These are phyloP conservation scores for Margaritifera margaritifera DNA, from an alignment of 2,888 invertebrate genomes.

Conservation along the genomic window DNA sequence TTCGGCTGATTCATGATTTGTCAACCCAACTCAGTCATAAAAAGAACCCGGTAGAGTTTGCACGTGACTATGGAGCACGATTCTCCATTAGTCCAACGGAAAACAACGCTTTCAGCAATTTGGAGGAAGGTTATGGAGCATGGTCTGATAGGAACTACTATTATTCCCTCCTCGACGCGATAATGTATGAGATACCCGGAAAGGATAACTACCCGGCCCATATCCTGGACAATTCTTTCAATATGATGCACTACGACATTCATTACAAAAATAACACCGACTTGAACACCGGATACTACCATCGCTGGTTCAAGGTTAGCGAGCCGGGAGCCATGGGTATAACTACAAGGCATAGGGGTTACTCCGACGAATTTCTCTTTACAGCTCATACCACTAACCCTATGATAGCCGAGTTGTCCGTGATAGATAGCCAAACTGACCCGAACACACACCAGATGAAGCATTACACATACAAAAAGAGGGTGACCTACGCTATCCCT, in stretches of 20 bases:
- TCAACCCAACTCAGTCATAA: too few relatives aligned
- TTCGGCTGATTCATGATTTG: neutral
- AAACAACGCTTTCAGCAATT: too few relatives aligned
- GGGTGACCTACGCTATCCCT: conserved; percentile 60
- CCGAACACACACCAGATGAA: neutral
- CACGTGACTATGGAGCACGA: too few relatives aligned
- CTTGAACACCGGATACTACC: conserved; percentile 32
- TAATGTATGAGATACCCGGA: conserved; percentile 38
- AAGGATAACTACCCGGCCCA: conserved; percentile 30
- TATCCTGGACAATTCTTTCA: conserved; percentile 23
- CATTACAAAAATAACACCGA: conserved; percentile 18
- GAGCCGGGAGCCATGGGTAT: conserved; percentile 35
- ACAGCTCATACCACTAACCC: conserved; percentile 29
- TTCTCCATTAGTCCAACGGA: too few relatives aligned
- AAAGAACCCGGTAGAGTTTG: too few relatives aligned
- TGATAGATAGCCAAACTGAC: conserved; percentile 13
- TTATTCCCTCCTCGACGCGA: conserved; percentile 18
- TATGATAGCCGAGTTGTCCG: conserved; percentile 21
- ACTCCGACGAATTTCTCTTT: conserved; percentile 33
- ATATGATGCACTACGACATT: conserved; percentile 19
- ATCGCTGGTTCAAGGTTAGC: conserved; percentile 23
- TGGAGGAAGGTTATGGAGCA: conserved; percentile 8
- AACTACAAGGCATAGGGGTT: conserved; percentile 31
- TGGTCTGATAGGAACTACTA: conserved; percentile 4
- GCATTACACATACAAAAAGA: conserved; percentile 14